phyloP scores from a whole-genome alignment of 1,140 invertebrate genomes.

The Maconellicoccus hirsutus region DNA sequence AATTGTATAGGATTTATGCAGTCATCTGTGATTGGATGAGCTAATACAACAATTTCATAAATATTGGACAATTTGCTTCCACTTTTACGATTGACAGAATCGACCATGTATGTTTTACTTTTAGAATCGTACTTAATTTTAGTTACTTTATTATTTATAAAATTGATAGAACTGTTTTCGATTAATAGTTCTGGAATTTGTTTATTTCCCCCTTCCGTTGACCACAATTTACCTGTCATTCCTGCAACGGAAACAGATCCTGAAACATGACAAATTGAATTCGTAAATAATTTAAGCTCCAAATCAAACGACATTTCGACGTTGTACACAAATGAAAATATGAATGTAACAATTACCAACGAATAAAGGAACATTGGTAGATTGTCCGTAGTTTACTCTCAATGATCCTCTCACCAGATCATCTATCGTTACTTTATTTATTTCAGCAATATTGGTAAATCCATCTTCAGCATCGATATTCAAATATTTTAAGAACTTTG shows the following conservation, averaged over 20 bases:
- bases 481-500: constrained; percentile 24
- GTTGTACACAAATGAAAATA: neutral
- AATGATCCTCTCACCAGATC: constrained; percentile 45
- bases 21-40: constrained; percentile 42
- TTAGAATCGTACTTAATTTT: constrained; percentile 30
- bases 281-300: neutral
- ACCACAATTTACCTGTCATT: constrained; percentile 42
- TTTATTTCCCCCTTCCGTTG: constrained; percentile 51
- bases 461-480: constrained; percentile 26
- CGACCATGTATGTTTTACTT: constrained; percentile 24
- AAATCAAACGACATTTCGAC: no score
- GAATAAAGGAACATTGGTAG: constrained; percentile 44
- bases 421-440: constrained; percentile 37
- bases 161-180: constrained; percentile 35
- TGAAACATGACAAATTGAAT: constrained; percentile 25
- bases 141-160: constrained; percentile 34
- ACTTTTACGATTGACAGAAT: constrained; percentile 26
- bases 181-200: constrained; percentile 39
- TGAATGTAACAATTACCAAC: constrained; percentile 39
- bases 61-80: constrained; percentile 10
- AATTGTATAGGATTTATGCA: constrained; percentile 28
- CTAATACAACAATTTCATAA: constrained; percentile 51
- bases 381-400: constrained; percentile 53
- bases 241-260: constrained; percentile 45
- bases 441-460: constrained; percentile 33